phyloP scores from a whole-genome alignment of 2,113 vertebrate genomes.

The Daboia siamensis region DNA sequence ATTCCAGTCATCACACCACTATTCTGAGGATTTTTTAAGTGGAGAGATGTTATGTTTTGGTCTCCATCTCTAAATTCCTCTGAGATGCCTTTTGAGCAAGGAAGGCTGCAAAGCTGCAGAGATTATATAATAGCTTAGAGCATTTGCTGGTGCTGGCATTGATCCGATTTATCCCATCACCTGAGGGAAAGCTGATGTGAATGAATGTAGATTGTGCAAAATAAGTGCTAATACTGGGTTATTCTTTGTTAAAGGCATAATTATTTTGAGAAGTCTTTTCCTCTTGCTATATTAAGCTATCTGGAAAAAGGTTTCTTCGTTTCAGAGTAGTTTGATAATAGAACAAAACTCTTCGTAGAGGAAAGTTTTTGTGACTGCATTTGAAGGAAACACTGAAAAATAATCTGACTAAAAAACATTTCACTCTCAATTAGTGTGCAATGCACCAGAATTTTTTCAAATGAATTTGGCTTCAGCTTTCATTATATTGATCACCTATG shows the following conservation, averaged over 20 bases:
- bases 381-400: rapidly evolving
- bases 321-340: background rate
- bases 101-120: background rate
- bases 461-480: background rate
- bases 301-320: background rate
- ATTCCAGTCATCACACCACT: slow-evolving; percentile 26
- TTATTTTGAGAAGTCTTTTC: slow-evolving; percentile 8
- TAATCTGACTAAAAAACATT: background rate
- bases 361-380: slow-evolving; percentile 16
- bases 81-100: background rate
- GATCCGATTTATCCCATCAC: slow-evolving; percentile 19
- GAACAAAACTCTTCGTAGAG: slow-evolving; percentile 30
- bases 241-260: background rate
- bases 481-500: background rate
- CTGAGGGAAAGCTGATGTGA: background rate
- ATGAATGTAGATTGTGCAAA: slow-evolving; percentile 26
- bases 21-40: background rate
- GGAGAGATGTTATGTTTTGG: background rate
- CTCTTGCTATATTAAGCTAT: slow-evolving; percentile 3
- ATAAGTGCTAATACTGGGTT: background rate
- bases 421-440: slow-evolving; percentile 20
- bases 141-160: slow-evolving; percentile 23
- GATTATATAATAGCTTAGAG: slow-evolving; percentile 28
- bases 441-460: background rate
- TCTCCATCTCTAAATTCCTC: slow-evolving; percentile 19